Conservation (phyloP, 2,888 invertebrate genomes). For the Eupithecia exiguata region DNA sequence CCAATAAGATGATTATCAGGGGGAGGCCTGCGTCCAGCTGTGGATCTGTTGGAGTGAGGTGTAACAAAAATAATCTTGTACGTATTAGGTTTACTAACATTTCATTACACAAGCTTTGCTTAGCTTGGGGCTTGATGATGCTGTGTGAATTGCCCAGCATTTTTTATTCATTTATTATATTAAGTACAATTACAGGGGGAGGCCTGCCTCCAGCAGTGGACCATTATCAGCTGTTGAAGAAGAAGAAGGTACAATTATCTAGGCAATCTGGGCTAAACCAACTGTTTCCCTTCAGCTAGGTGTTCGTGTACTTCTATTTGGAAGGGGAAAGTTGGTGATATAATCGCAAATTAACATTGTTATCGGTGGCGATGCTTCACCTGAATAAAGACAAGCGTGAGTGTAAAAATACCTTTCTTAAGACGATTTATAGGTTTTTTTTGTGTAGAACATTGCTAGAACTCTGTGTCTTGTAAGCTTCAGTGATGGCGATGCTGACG, state of each 20-base stretch:
- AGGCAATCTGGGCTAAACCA: not conserved
- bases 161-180: too few species aligned
- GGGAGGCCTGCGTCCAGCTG: too few species aligned
- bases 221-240: too few species aligned
- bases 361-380: conserved; percentile 30
- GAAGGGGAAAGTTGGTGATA: conserved; percentile 50
- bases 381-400: not conserved
- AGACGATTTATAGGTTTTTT: not conserved
- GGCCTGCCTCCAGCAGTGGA: too few species aligned
- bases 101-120: too few species aligned
- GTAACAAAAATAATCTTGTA: not conserved
- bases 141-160: too few species aligned
- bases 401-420: not conserved
- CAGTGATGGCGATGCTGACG: not conserved
- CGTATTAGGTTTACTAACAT: too few species aligned
- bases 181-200: too few species aligned
- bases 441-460: not conserved
- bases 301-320: conserved; percentile 27
- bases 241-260: not conserved
- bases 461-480: too few species aligned
- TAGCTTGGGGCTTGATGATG: too few species aligned
- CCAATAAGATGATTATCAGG: too few species aligned
- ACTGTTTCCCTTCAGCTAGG: conserved; percentile 18
- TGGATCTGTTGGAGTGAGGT: too few species aligned
- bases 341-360: conserved; percentile 44